Evolutionary conservation across 2,888 invertebrate species (phyloP).

Genomic region (Noctua janthe): DNA sequence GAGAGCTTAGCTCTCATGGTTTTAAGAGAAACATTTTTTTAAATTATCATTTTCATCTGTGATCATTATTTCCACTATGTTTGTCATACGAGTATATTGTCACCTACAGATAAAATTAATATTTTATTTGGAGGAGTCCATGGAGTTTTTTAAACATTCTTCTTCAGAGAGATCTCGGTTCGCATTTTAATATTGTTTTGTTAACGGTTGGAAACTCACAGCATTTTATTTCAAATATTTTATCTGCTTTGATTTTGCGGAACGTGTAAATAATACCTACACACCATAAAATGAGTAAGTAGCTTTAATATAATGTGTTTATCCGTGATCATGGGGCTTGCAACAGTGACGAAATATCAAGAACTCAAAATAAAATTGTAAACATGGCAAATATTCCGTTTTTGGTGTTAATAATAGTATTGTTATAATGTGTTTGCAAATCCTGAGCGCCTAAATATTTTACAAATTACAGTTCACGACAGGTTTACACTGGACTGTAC

Average conservation of each 20-base stretch:
- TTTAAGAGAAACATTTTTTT: background rate
- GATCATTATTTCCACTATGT: background rate
- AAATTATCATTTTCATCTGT: background rate
- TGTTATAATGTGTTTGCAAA: too few relatives aligned
- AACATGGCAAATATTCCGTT: background rate
- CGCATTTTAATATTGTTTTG: too few relatives aligned
- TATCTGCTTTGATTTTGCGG: background rate
- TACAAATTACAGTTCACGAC: background rate
- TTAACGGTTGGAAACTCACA: background rate
- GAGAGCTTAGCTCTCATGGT: constrained; percentile 27
- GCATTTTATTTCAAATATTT: background rate
- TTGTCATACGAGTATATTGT: too few relatives aligned
- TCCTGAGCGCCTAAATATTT: background rate
- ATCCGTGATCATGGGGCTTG: background rate
- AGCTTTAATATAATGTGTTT: background rate
- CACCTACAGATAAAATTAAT: background rate
- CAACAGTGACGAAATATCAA: background rate
- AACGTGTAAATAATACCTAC: background rate
- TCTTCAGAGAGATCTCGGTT: background rate
- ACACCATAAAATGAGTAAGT: background rate
- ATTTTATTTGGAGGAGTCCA: background rate
- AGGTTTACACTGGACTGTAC: background rate
- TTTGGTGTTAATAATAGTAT: background rate
- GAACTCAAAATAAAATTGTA: background rate
- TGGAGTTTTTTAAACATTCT: background rate